Evolutionary conservation across 1,140 invertebrate genomes (phyloP), one percentile per base, ranked within the genome.

Genomic region (Zaprionus gabonicus): DNA sequence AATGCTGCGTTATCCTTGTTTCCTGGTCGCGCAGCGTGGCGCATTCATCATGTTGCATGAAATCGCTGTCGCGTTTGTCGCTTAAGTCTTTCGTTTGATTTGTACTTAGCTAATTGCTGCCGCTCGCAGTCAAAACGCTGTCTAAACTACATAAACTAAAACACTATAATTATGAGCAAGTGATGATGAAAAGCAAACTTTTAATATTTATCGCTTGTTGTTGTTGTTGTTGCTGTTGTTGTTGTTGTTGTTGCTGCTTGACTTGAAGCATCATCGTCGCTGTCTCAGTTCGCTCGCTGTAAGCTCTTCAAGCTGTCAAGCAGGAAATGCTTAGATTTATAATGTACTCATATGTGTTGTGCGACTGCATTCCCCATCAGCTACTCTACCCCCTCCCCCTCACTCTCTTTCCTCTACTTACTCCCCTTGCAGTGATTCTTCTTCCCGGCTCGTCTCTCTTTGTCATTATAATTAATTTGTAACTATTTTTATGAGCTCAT

Each of bases 401-500:
- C 27, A 2, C 17, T 23, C 60, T 34, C 25, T 17, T 12, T 23
- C 31, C 44, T 25, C 34, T 36, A 9, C 9, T n/a, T 13, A 31
- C 27, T 28, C 46, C 66, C 67, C 60, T 65, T 31, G 17, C 46
- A 17, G 20, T 20, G 10, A 12, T 34, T 46, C 46, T 53, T 67
- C 55, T 60, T 44, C 13, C 28, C n/a, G 46, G 41, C 58, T 67
- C 78, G 58, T 10, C 31, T 72, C 78, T 55, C 76, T 81, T 88
- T 88, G 81, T 81, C 84, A 88, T 90, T 90, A 88, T 88, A 88
- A 88, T 88, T 88, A 88, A 88, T 88, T 88, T 88, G 84, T 88
- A 88, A 88, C 84, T 88, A 88, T 88, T 90, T 88, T 88, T 88
- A 90, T 88, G 84, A 88, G 85, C 84, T 88, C 84, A 88, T 88